phyloP scores from a whole-genome alignment of 2,888 invertebrate genomes.

The Orthosia gothica region DNA sequence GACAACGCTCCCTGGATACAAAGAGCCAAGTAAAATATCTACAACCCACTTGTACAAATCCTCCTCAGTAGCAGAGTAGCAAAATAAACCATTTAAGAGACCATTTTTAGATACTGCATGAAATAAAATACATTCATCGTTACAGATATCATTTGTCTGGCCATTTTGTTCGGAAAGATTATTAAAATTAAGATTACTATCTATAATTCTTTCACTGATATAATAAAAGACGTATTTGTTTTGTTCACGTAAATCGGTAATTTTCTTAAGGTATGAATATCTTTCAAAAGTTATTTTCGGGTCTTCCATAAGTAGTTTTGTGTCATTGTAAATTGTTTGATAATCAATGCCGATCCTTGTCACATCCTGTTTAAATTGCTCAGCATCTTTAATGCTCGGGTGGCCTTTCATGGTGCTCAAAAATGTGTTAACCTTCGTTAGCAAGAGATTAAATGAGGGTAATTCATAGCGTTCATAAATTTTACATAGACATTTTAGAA shows the following conservation, averaged over 20 bases:
- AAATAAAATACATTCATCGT: slow-evolving; percentile 65
- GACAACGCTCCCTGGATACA: slow-evolving; percentile 72
- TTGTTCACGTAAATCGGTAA: slow-evolving; percentile 66
- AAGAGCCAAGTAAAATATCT: slow-evolving; percentile 69
- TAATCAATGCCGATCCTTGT: slow-evolving; percentile 69
- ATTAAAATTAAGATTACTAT: slow-evolving; percentile 57
- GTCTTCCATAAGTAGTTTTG: slow-evolving; percentile 74
- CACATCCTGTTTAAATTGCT: slow-evolving; percentile 60
- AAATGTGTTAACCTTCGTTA: slow-evolving; percentile 23
- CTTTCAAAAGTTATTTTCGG: slow-evolving; percentile 77
- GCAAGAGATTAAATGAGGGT: slow-evolving; percentile 56
- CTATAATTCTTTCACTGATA: slow-evolving; percentile 75
- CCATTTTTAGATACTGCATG: slow-evolving; percentile 72
- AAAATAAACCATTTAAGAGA: slow-evolving; percentile 72
- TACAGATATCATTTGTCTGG: slow-evolving; percentile 18
- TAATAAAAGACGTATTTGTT: slow-evolving; percentile 70
- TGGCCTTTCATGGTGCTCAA: too few relatives aligned
- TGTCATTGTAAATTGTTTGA: slow-evolving; percentile 62
- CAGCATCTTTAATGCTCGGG: neutral
- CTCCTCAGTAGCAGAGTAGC: slow-evolving; percentile 65
- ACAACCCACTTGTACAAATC: slow-evolving; percentile 79
- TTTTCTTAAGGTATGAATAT: slow-evolving; percentile 74
- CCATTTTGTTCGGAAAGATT: slow-evolving; percentile 56
- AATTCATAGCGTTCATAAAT: slow-evolving; percentile 50
- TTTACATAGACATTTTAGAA: slow-evolving; percentile 63